These are phyloP conservation scores for Scaeva pyrastri DNA, from an alignment of 2,888 invertebrate species.

Conservation along the genomic window DNA sequence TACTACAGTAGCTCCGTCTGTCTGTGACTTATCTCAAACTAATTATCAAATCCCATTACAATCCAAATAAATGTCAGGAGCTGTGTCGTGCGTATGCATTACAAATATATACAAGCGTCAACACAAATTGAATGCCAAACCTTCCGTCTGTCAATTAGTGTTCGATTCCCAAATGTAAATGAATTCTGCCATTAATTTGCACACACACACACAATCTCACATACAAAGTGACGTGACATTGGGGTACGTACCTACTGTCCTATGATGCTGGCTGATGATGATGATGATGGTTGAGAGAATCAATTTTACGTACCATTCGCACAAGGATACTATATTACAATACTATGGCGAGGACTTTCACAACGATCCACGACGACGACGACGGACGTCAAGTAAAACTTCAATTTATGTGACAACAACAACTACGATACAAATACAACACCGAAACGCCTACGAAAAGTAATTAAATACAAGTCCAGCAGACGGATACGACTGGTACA, in stretches of 20 bases:
- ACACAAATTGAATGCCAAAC: slow-evolving; percentile 69
- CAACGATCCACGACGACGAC: not conserved
- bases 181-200: slow-evolving; percentile 59
- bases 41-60: slow-evolving; percentile 59
- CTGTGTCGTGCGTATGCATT: slow-evolving; percentile 15
- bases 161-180: slow-evolving; percentile 49
- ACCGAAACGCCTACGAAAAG: slow-evolving; percentile 53
- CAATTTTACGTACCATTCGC: not conserved
- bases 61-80: slow-evolving; percentile 40
- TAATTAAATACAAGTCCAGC: slow-evolving; percentile 69
- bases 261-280: not conserved
- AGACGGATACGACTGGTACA: too few species aligned
- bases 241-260: not conserved
- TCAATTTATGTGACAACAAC: slow-evolving; percentile 44
- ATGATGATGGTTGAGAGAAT: not conserved
- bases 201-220: slow-evolving; percentile 1
- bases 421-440: not conserved
- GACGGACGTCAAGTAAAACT: not conserved
- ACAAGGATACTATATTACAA: slow-evolving; percentile 35
- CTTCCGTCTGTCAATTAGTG: slow-evolving; percentile 65
- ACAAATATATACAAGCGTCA: slow-evolving; percentile 49
- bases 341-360: not conserved
- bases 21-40: slow-evolving; percentile 36
- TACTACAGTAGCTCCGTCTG: too few species aligned
- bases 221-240: slow-evolving; percentile 26